phyloP scores from a whole-genome alignment of 2,113 vertebrate species.

The Vulpes lagopus region DNA sequence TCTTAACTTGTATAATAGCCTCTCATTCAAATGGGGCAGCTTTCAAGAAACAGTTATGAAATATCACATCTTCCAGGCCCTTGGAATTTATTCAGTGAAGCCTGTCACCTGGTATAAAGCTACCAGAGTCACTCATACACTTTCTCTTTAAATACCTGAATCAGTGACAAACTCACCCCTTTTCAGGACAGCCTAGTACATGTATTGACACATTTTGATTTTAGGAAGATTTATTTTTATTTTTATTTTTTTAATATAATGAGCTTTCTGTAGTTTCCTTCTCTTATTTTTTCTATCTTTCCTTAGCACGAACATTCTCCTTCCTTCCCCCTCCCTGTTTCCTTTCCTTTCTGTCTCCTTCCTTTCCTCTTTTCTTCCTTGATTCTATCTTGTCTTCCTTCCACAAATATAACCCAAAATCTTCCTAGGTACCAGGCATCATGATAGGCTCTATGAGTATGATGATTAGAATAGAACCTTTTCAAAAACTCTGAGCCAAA shows the following conservation, averaged over 20 bases:
- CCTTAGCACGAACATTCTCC: not conserved
- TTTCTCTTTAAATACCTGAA: not conserved
- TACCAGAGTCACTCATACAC: not conserved
- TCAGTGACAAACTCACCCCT: not conserved
- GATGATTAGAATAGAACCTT: not conserved
- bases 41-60: not conserved
- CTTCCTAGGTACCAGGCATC: not conserved
- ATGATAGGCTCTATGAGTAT: not conserved
- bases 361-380: not conserved
- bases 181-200: not conserved
- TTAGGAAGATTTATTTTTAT: not conserved
- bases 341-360: accelerated
- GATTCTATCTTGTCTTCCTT: not conserved
- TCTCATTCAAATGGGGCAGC: not conserved
- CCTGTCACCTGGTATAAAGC: not conserved
- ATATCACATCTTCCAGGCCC: not conserved
- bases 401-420: not conserved
- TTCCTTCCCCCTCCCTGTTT: not conserved
- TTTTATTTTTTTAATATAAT: not conserved
- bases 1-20: not conserved
- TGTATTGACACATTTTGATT: not conserved
- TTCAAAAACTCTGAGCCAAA: not conserved
- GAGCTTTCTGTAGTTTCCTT: not conserved
- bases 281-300: not conserved
- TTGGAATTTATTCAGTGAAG: not conserved